Base-by-base conservation (phyloP, 1,140 invertebrate species). In the Limonius californicus region DNA sequence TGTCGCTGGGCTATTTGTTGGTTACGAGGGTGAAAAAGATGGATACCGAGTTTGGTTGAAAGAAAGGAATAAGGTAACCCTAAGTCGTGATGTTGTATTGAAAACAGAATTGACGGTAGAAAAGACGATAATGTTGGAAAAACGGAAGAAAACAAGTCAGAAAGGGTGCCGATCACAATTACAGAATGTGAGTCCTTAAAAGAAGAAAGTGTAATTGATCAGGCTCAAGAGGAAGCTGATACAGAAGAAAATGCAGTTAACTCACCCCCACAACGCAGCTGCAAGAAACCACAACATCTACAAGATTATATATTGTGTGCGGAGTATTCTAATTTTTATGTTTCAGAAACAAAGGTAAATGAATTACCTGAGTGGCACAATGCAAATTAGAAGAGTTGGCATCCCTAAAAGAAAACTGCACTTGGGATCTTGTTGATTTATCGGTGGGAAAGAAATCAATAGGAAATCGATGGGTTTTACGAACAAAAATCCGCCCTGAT, bases 271-370 rank as follows among this genome's bases (percentile, higher is more conserved):
- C 57, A 11, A 21, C 42, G 9, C 27, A 61, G 6, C 12, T 43
- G 19, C 11, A 20, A 14, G 62, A 59, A 20, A 61, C 18, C 23
- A 39, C 32, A 2, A 19, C 43, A 20, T 8, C 55, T 19, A 54
- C 61, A 57, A n/a, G n/a, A n/a, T n/a, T n/a, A n/a, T 39, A 21
- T 12, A 30, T 57, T 39, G 23, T 73, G 69, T 4, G 21, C 61
- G 54, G 60, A 14, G 64, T 57, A 1, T 67, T 60, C 53, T 67
- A 61, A 35, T 78, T 72, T 72, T 68, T 81, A 7, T 45, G 12
- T 12, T 45, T 45, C 42, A 45, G 42, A 4, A n/a, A 45, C 18
- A 23, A 35, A 21, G 2, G 7, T 14, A 12, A 9, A 21, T 6
- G 21, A 61, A 9, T 16, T 0, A 8, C 21, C 54, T 3, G 3